Conservation (phyloP, 2,888 invertebrate species). For the Polyommatus icarus region DNA sequence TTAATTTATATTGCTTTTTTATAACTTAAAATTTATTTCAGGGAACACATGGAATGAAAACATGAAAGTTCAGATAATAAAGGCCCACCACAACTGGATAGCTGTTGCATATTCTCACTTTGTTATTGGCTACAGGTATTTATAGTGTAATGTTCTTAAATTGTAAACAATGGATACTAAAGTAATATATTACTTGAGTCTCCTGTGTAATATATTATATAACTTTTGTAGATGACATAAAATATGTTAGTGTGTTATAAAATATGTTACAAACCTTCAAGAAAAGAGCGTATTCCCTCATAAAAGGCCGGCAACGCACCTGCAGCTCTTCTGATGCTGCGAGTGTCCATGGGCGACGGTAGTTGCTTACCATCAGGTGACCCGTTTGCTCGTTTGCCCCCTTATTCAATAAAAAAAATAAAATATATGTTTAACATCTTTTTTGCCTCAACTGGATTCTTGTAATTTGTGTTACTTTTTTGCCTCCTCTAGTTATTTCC, state of each 20-base stretch:
- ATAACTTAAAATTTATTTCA: constrained; percentile 55
- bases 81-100: constrained; percentile 99
- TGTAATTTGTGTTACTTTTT: too few relatives aligned
- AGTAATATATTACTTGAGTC: too few relatives aligned
- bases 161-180: background rate
- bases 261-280: too few relatives aligned
- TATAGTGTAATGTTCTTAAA: background rate
- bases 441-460: background rate
- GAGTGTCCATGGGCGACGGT: too few relatives aligned
- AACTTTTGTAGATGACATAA: background rate
- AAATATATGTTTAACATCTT: background rate
- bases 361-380: too few relatives aligned
- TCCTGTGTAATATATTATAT: background rate
- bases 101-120: constrained; percentile 98
- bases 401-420: too few relatives aligned
- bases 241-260: too few relatives aligned
- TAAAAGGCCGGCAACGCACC: too few relatives aligned
- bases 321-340: too few relatives aligned
- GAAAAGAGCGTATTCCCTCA: too few relatives aligned
- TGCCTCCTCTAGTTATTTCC: too few relatives aligned
- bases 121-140: constrained; percentile 94
- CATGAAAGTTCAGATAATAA: constrained; percentile 93
- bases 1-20: background rate
- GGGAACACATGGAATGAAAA: constrained; percentile 90
- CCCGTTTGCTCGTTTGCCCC: too few relatives aligned